Evolutionary conservation across 2,888 invertebrate species (phyloP).

Genomic region (Lithosia quadra): DNA sequence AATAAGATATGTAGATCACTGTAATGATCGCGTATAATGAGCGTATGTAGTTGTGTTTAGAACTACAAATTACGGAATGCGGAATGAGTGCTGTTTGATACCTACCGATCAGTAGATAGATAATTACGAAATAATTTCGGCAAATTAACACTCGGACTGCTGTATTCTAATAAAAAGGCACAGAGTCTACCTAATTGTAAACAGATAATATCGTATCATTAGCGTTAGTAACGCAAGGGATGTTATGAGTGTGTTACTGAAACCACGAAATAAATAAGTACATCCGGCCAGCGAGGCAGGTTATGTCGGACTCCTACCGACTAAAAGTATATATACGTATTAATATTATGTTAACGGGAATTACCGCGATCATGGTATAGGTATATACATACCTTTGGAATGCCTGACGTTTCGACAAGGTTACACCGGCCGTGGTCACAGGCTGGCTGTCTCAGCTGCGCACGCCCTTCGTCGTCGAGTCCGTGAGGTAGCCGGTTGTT

Average conservation of each 20-base stretch:
- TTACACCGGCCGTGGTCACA: too few relatives aligned
- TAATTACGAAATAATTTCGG: conserved; percentile 4
- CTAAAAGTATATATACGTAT: too few relatives aligned
- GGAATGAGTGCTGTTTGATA: conserved; percentile 27
- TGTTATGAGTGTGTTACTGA: background rate
- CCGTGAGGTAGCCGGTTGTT: too few relatives aligned
- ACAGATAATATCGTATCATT: background rate
- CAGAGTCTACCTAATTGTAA: background rate
- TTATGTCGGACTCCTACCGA: too few relatives aligned
- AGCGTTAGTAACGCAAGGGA: background rate
- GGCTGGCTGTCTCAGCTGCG: too few relatives aligned
- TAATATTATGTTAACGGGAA: too few relatives aligned
- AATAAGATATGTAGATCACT: conserved; percentile 38
- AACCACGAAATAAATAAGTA: background rate
- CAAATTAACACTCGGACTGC: conserved; percentile 2
- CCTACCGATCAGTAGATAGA: conserved; percentile 9
- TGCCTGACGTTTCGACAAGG: too few relatives aligned
- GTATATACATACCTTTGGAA: too few relatives aligned
- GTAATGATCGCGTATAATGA: conserved; percentile 41
- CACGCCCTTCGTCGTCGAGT: too few relatives aligned
- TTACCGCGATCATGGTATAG: too few relatives aligned
- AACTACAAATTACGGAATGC: conserved; percentile 26
- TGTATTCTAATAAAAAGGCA: background rate
- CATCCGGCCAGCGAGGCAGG: background rate
- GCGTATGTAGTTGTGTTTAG: conserved; percentile 30